Conservation (phyloP, 2,113 vertebrate genomes). For the Phylloscopus trochilus region DNA sequence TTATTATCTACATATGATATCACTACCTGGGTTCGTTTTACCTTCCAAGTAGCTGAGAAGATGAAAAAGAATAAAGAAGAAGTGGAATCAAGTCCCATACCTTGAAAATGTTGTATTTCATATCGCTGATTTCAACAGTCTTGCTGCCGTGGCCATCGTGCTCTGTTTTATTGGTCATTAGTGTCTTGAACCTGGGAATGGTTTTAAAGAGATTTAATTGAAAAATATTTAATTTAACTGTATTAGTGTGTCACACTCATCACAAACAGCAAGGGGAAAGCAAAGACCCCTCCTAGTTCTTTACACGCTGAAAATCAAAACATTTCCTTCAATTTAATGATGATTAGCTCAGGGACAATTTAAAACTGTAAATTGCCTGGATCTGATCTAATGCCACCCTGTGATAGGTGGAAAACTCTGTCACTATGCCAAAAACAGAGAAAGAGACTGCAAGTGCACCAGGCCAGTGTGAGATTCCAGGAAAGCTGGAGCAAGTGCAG, state of each 20-base stretch:
- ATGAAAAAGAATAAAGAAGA: background rate
- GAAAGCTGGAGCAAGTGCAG: background rate
- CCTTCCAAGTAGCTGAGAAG: background rate
- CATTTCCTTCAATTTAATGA: background rate
- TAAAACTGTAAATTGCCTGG: background rate
- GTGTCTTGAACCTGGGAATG: conserved; percentile 85
- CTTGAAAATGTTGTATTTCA: conserved; percentile 94
- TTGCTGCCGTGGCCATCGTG: conserved; percentile 78
- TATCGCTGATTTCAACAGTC: conserved; percentile 85
- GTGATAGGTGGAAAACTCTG: background rate
- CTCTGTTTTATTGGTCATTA: conserved; percentile 82
- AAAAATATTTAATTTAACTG: background rate
- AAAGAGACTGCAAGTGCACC: background rate
- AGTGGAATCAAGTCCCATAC: conserved; percentile 50
- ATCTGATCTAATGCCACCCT: background rate
- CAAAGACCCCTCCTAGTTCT: background rate
- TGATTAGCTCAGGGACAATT: background rate
- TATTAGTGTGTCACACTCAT: background rate
- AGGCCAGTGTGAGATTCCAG: background rate
- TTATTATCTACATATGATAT: background rate
- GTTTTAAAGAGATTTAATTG: background rate
- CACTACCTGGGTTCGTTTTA: background rate
- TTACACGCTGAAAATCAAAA: background rate
- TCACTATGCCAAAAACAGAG: background rate
- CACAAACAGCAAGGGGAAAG: background rate